Evolutionary conservation across 2,888 invertebrate species (phyloP).

Genomic region (Trachelus tabidus): DNA sequence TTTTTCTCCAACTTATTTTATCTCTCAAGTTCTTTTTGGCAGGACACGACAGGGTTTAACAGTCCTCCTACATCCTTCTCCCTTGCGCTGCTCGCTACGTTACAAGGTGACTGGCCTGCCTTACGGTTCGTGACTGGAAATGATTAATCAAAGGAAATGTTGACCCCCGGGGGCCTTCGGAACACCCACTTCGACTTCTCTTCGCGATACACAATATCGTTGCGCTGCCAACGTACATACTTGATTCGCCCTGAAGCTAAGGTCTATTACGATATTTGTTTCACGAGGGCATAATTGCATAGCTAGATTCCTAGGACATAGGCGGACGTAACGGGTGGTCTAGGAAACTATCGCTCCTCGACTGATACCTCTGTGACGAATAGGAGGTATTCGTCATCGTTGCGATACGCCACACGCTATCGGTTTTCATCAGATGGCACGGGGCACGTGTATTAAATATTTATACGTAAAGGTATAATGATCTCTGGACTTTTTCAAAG

Average conservation of each 20-base stretch:
- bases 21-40: not conserved
- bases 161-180: not conserved
- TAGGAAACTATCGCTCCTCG: not conserved
- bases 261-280: not conserved
- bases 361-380: not conserved
- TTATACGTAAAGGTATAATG: not conserved
- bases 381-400: not conserved
- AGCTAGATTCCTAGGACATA: not conserved
- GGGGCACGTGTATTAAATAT: not conserved
- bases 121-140: not conserved
- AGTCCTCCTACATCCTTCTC: not conserved
- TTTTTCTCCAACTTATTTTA: not conserved
- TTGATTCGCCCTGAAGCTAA: not conserved
- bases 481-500: not conserved
- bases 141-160: not conserved
- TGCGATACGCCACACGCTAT: not conserved
- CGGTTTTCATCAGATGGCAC: not conserved
- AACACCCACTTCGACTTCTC: slow-evolving; percentile 17
- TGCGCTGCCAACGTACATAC: slow-evolving; percentile 13
- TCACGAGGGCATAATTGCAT: not conserved
- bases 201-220: slow-evolving; percentile 18
- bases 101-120: not conserved
- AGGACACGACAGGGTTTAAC: not conserved
- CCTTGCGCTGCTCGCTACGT: not conserved
- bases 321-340: not conserved